Percentiles rank a stretch among this genome's conserved stretches.
Conservation (phyloP, 2,888 invertebrate species). For the Watsonalla cultraria region DNA sequence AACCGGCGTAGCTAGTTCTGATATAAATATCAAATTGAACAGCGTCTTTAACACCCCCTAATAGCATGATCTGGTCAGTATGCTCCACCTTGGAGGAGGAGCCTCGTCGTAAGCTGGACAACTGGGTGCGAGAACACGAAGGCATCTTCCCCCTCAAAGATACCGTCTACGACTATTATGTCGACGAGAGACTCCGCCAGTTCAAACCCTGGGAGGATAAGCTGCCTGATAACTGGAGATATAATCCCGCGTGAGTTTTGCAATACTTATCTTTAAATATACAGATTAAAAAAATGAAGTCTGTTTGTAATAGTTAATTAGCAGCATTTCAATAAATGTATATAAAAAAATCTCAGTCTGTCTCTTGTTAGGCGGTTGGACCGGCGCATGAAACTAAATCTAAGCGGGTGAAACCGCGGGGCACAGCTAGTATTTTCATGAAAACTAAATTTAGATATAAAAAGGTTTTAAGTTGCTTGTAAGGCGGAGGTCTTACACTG, state of each 20-base stretch:
- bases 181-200: conserved; percentile 84
- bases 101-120: conserved; percentile 87
- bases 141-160: conserved; percentile 91
- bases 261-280: background rate
- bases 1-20: too few species aligned
- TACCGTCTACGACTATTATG: conserved; percentile 93
- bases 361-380: too few species aligned
- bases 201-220: conserved; percentile 90
- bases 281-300: too few species aligned
- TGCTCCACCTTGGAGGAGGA: conserved; percentile 89
- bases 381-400: too few species aligned
- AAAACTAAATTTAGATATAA: too few species aligned
- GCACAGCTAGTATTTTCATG: too few species aligned
- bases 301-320: background rate
- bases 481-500: too few species aligned
- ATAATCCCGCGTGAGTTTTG: conserved; percentile 76
- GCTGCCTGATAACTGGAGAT: conserved; percentile 86
- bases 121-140: conserved; percentile 88
- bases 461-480: too few species aligned
- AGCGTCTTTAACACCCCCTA: conserved; percentile 11
- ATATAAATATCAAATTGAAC: too few species aligned
- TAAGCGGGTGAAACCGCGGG: too few species aligned
- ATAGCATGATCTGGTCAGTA: conserved; percentile 90
- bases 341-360: too few species aligned
- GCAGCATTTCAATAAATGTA: background rate